Conservation (phyloP, 2,113 vertebrate species). For the Oceanodroma tethys region DNA sequence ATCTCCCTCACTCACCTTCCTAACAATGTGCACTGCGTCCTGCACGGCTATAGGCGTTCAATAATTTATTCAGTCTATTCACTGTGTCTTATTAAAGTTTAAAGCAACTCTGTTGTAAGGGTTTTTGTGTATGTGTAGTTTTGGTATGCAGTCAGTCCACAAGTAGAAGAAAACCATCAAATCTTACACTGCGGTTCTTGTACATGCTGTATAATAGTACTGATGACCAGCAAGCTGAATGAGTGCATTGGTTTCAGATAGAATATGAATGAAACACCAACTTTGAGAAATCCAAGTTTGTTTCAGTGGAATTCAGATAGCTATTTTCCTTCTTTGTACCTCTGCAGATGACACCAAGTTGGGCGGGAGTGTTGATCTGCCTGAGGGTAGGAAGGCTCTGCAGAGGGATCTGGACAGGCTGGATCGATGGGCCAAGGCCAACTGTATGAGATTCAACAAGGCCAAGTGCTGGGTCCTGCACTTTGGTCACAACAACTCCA, state of each 20-base stretch:
- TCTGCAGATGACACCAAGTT: no score
- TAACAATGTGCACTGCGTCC: neutral
- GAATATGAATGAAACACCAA: neutral
- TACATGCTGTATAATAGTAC: neutral
- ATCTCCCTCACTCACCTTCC: neutral
- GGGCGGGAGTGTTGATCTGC: no score
- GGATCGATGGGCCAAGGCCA: no score
- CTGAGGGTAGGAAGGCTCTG: no score
- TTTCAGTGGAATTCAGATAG: neutral
- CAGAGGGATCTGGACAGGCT: no score
- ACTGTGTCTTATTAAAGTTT: slow-evolving; percentile 16
- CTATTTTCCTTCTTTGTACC: neutral
- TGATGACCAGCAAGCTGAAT: neutral
- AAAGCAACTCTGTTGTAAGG: neutral
- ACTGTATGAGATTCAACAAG: no score
- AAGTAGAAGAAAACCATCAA: neutral
- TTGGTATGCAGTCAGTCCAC: neutral
- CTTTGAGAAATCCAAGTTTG: neutral
- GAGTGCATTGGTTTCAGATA: neutral
- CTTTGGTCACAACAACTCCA: no score
- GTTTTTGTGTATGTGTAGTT: neutral
- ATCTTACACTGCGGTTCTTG: neutral
- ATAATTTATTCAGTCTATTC: slow-evolving; percentile 10
- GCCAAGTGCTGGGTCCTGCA: no score
- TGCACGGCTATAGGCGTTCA: neutral